Percentiles rank a stretch among this genome's conserved stretches.
Evolutionary conservation across 2,888 invertebrate genomes (phyloP).

Genomic region (Eilema sororculum): DNA sequence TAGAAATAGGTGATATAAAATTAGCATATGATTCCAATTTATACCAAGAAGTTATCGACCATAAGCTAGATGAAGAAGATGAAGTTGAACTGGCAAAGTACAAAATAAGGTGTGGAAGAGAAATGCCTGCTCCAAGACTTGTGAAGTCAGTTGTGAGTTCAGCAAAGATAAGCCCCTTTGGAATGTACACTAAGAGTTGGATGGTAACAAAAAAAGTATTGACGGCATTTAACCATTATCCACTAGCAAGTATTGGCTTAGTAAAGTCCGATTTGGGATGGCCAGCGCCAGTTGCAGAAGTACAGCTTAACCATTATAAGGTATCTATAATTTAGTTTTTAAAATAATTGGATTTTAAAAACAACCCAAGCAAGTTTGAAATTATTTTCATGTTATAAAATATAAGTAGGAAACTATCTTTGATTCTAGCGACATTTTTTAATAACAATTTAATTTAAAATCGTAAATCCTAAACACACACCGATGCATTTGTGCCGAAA

Average conservation of each 20-base stretch:
- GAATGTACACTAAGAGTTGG: constrained; percentile 91
- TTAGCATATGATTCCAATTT: constrained; percentile 64
- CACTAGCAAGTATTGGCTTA: constrained; percentile 87
- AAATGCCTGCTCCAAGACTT: constrained; percentile 75
- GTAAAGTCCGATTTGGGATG: constrained; percentile 64
- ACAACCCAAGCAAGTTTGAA: too few species aligned
- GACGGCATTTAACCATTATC: constrained; percentile 92
- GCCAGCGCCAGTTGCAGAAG: constrained; percentile 87
- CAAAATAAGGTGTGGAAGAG: constrained; percentile 66
- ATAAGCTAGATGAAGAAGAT: constrained; percentile 47
- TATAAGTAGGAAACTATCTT: too few species aligned
- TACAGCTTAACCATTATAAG: constrained; percentile 90
- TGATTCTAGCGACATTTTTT: too few species aligned
- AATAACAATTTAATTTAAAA: too few species aligned
- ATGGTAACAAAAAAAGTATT: constrained; percentile 89
- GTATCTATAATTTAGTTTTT: too few species aligned
- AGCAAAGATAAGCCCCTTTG: constrained; percentile 87
- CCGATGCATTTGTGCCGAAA: too few species aligned
- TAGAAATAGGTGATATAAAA: constrained; percentile 71
- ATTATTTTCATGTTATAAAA: too few species aligned
- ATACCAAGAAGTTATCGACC: constrained; percentile 66
- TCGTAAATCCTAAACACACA: too few species aligned
- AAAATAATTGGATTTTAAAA: too few species aligned
- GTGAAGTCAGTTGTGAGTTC: constrained; percentile 85
- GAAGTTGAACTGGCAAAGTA: constrained; percentile 55